Conservation (phyloP, 2,797 vertebrate species). For the Pelochelys cantorii region DNA sequence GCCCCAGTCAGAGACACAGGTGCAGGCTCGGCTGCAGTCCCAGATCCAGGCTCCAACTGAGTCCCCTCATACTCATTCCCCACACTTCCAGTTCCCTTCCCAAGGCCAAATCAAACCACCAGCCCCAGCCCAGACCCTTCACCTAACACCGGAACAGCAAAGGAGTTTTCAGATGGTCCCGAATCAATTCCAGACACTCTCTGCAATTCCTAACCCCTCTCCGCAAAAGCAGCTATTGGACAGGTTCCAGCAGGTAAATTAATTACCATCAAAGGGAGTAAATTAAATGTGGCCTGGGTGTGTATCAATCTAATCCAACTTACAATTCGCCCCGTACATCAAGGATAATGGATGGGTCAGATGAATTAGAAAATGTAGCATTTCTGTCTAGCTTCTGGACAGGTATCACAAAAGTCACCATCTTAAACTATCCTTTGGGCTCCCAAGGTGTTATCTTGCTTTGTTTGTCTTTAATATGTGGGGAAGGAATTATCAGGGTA, state of each 20-base stretch:
- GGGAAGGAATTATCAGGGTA: not conserved
- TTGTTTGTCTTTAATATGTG: not conserved
- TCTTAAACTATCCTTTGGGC: not conserved
- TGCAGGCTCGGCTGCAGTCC: conserved; percentile 27
- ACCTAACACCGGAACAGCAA: conserved; percentile 85
- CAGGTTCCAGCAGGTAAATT: conserved; percentile 91
- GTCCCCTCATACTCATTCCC: conserved; percentile 51
- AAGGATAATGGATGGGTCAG: not conserved
- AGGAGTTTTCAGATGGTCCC: conserved; percentile 89
- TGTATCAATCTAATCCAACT: not conserved
- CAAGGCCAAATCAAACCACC: conserved; percentile 70
- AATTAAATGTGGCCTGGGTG: not conserved
- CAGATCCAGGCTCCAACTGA: conserved; percentile 80
- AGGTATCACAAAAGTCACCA: not conserved
- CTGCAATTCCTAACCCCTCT: conserved; percentile 82
- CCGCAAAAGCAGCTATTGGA: conserved; percentile 91
- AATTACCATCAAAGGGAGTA: not conserved
- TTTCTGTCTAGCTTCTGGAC: not conserved
- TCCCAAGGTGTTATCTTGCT: not conserved
- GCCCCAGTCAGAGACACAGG: conserved; percentile 9
- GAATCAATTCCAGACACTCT: conserved; percentile 86
- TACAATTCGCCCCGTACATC: not conserved
- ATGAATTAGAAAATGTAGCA: not conserved
- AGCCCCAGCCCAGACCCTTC: conserved; percentile 61
- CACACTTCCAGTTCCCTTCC: conserved; percentile 73